phyloP scores from a whole-genome alignment of 2,888 invertebrate genomes.

The Noctua comes region DNA sequence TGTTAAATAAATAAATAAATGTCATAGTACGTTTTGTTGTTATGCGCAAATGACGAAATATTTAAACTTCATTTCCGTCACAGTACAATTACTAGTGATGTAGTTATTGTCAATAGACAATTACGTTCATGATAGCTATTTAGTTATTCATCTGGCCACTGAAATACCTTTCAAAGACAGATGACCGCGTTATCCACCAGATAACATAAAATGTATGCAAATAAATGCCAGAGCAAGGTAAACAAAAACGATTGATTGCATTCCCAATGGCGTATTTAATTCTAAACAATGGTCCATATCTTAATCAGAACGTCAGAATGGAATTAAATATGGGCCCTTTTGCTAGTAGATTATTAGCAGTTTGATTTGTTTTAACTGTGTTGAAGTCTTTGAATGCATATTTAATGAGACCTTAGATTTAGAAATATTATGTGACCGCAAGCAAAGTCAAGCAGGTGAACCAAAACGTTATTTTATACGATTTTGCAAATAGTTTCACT shows the following conservation, averaged over 20 bases:
- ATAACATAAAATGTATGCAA: slow-evolving; percentile 66
- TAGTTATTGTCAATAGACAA: background rate
- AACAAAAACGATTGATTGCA: slow-evolving; percentile 66
- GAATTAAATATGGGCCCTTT: slow-evolving; percentile 57
- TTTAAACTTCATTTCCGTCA: background rate
- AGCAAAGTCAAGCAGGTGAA: background rate
- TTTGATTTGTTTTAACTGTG: slow-evolving; percentile 51
- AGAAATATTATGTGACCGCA: background rate
- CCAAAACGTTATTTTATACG: background rate
- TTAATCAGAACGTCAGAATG: slow-evolving; percentile 66
- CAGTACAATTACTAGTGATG: background rate
- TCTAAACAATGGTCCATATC: slow-evolving; percentile 66
- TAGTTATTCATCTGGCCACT: slow-evolving; percentile 37
- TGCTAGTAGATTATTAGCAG: slow-evolving; percentile 53
- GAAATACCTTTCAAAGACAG: slow-evolving; percentile 50
- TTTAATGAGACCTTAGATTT: slow-evolving; percentile 17
- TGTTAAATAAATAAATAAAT: too few species aligned
- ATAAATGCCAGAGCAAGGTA: slow-evolving; percentile 61
- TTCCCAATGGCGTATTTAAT: slow-evolving; percentile 62
- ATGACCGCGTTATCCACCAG: slow-evolving; percentile 47
- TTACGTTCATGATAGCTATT: background rate
- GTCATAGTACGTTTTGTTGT: background rate
- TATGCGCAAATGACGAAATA: background rate
- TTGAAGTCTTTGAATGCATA: slow-evolving; percentile 31
- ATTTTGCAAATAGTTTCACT: too few species aligned